Percentiles rank a stretch among this genome's conserved stretches.
Evolutionary conservation across 2,888 invertebrate species (phyloP).

Genomic region (Julus scandinavius): DNA sequence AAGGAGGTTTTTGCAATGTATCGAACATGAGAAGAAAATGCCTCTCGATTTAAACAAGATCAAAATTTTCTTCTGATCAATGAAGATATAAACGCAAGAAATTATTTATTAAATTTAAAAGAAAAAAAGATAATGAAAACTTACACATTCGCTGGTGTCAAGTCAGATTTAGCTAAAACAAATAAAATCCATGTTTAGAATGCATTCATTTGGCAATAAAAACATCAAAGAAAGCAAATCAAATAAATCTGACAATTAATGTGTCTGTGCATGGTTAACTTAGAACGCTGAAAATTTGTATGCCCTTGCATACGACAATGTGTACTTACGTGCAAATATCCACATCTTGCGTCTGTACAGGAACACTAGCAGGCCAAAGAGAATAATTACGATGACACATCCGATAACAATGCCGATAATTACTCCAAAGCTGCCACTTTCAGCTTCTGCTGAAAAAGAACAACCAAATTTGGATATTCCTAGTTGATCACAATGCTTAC

Average conservation of each 20-base stretch:
- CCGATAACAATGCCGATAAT: slow-evolving; percentile 33
- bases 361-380: slow-evolving; percentile 3
- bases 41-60: neutral
- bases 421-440: slow-evolving; percentile 22
- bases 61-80: neutral
- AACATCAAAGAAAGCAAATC: neutral
- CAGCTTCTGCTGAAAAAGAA: slow-evolving; percentile 11
- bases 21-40: neutral
- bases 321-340: slow-evolving; percentile 41
- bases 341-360: slow-evolving; percentile 46
- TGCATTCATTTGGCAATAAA: neutral
- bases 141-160: neutral
- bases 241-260: neutral
- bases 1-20: neutral
- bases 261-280: too few species aligned
- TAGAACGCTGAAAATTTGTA: neutral
- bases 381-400: neutral
- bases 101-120: neutral
- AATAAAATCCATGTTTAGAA: neutral
- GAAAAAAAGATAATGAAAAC: neutral
- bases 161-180: slow-evolving; percentile 20
- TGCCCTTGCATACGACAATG: neutral
- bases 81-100: neutral
- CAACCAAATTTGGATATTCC: neutral
- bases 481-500: neutral